phyloP scores from a whole-genome alignment of 2,113 vertebrate genomes.

The Percina caprodes region DNA sequence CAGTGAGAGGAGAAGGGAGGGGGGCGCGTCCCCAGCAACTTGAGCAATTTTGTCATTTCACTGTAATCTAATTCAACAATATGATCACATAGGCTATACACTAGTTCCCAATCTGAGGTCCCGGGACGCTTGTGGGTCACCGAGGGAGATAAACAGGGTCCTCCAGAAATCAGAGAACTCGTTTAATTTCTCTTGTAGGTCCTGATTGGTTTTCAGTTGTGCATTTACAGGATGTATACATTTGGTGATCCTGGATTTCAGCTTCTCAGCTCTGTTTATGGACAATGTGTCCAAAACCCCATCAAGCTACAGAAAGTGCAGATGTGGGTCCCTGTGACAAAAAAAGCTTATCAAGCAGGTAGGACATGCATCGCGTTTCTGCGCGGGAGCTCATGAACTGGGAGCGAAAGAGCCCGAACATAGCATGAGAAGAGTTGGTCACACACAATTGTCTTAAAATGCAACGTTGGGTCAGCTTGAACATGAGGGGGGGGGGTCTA shows the following conservation, averaged over 20 bases:
- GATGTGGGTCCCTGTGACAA: conserved; percentile 44
- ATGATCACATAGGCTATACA: conserved; percentile 54
- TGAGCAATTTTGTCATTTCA: conserved; percentile 54
- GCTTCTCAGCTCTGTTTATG: conserved; percentile 31
- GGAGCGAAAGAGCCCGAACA: conserved; percentile 23
- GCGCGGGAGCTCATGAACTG: conserved; percentile 29
- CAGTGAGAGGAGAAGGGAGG: neutral
- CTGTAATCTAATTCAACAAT: conserved; percentile 66
- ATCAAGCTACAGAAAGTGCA: conserved; percentile 56
- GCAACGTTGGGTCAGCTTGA: neutral
- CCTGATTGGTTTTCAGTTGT: conserved; percentile 46
- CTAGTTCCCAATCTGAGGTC: conserved; percentile 56
- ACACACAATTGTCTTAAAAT: neutral
- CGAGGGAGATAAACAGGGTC: conserved; percentile 48
- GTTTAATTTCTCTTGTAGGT: conserved; percentile 58
- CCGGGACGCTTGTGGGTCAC: conserved; percentile 57
- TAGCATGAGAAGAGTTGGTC: conserved; percentile 20
- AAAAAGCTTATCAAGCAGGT: conserved; percentile 43
- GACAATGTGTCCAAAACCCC: conserved; percentile 36
- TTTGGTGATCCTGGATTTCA: conserved; percentile 40
- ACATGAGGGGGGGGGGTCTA: rapidly evolving
- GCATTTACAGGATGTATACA: conserved; percentile 62
- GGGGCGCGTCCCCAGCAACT: conserved; percentile 42
- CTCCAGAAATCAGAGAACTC: conserved; percentile 50
- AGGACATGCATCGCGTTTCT: conserved; percentile 27